Evolutionary conservation across 2,797 vertebrate species (phyloP), one percentile per base, ranked within the genome.

Genomic region (Sphaeramia orbicularis): DNA sequence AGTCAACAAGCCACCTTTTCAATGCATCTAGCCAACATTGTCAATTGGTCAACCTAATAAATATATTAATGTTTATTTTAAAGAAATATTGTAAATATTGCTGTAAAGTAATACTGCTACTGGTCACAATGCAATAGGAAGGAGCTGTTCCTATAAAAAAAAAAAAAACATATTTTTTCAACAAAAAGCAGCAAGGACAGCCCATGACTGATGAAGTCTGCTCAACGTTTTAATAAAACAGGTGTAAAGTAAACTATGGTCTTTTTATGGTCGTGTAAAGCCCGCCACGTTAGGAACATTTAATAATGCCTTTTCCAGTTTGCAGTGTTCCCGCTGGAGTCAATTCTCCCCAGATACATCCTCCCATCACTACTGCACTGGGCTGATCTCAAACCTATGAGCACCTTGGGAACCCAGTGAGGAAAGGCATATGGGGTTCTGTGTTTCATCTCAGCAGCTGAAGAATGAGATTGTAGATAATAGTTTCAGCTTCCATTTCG

Each of bases 391-490:
- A 78, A 77, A 80, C 77, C 89, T 85, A 78, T 44, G 44, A 84
- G 69, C 68, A 84, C 76, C 81, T 68, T 61, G 81, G 68, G 71
- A 87, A 44, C 41, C 37, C 38, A 9, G 69, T 2, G 35, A 81
- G 74, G 55, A 68, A 65, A 70, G 66, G 43, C 70, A 70, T 37
- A 47, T 36, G 10, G 42, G 58, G 35, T 45, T 74, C 66, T 79
- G 77, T 62, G 49, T 77, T 85, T 88, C 74, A 88, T 88, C 89
- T 78, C 80, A 50, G 55, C n/a, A 68, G 67, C 76, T 64, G 58
- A 72, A 78, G 76, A 86, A 78, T 76, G 62, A 86, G 71, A 80
- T 80, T 76, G 80, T 50, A 76, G 79, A 88, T 88, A 76, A 86
- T 66, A 76, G 74, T 65, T 71, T 65, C 61, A 57, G 78, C 76